Conservation (phyloP, 2,888 invertebrate genomes). For the Nasonovia ribisnigri region DNA sequence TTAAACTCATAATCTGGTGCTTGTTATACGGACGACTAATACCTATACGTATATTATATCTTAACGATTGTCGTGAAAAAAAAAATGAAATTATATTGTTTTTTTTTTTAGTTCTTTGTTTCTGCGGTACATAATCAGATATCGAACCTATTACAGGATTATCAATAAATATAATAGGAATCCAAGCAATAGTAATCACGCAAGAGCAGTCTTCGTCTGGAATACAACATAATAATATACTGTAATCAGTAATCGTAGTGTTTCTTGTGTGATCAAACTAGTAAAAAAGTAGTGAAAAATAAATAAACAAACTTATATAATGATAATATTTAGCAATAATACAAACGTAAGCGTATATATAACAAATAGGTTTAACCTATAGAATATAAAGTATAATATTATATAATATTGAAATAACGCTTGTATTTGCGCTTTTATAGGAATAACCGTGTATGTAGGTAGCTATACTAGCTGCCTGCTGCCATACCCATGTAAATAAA, state of each 20-base stretch:
- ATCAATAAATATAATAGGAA: neutral
- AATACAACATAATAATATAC: neutral
- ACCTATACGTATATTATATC: neutral
- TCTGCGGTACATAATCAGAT: neutral
- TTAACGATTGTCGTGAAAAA: neutral
- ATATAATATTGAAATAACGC: neutral
- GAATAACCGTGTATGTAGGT: neutral
- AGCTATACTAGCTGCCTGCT: neutral
- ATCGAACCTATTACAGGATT: neutral
- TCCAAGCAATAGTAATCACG: neutral
- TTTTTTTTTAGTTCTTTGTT: neutral
- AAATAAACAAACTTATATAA: constrained; percentile 9
- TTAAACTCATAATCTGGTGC: neutral
- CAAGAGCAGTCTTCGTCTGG: neutral
- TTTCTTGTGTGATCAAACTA: neutral
- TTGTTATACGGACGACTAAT: neutral
- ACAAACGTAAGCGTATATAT: neutral
- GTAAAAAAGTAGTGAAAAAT: neutral
- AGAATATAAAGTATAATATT: neutral
- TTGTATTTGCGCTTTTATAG: neutral
- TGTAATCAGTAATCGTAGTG: neutral
- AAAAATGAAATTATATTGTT: neutral
- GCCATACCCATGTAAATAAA: neutral
- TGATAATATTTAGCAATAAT: constrained; percentile 5
- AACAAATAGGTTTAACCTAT: neutral